These are phyloP conservation scores for Drosophila athabasca DNA, from an alignment of 1,140 invertebrate genomes.

Conservation along the genomic window DNA sequence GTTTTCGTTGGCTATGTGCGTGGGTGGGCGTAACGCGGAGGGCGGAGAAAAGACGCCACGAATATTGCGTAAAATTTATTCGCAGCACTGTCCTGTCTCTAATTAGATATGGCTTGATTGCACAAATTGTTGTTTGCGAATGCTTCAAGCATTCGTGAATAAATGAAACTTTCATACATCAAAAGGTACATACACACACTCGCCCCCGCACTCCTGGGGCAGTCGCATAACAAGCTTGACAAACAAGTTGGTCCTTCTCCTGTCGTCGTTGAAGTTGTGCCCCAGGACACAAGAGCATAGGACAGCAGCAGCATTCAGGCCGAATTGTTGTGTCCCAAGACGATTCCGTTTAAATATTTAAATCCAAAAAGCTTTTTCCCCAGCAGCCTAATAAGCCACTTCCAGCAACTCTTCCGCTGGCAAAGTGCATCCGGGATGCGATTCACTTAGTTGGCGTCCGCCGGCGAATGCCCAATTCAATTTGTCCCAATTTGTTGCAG, in stretches of 20 bases:
- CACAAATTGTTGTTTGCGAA: conserved; percentile 36
- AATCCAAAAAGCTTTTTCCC: conserved; percentile 38
- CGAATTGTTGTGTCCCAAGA: conserved; percentile 15
- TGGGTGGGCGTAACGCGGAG: conserved; percentile 27
- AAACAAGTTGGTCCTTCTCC: conserved; percentile 32
- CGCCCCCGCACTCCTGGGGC: neutral
- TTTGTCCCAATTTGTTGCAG: conserved; percentile 41
- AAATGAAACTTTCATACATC: conserved; percentile 26
- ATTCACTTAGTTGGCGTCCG: conserved; percentile 21
- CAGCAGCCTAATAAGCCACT: conserved; percentile 28
- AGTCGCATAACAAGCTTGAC: conserved; percentile 20
- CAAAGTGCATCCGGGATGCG: conserved; percentile 22
- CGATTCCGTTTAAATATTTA: conserved; percentile 52
- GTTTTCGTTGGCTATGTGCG: conserved; percentile 32
- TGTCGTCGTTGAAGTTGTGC: neutral
- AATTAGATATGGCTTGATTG: conserved; percentile 36
- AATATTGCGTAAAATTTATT: conserved; percentile 51
- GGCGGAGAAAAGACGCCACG: conserved; percentile 24
- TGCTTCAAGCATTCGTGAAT: conserved; percentile 25
- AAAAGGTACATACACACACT: conserved; percentile 4
- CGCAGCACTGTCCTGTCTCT: conserved; percentile 38
- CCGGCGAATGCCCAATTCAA: conserved; percentile 46
- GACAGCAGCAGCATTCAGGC: conserved; percentile 11
- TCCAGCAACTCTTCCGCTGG: neutral
- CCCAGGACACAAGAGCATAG: conserved; percentile 7